Evolutionary conservation across 2,888 invertebrate genomes (phyloP).

Genomic region (Panzeria rudis): DNA sequence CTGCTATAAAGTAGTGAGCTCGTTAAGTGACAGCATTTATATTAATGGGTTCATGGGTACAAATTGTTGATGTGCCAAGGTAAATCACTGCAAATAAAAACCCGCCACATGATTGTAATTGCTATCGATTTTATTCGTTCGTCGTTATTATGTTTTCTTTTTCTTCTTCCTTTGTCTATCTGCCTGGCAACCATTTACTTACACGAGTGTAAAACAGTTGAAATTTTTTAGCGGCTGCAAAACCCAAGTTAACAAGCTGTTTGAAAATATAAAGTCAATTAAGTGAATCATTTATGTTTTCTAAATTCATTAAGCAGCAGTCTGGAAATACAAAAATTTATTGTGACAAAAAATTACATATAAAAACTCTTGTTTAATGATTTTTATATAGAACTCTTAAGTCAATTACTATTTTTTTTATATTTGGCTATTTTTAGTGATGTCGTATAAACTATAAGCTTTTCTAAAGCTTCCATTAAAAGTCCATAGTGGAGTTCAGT

Average conservation of each 20-base stretch:
- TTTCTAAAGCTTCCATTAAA: conserved; percentile 35
- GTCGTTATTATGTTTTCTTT: background rate
- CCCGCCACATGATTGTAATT: conserved; percentile 27
- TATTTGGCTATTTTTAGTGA: background rate
- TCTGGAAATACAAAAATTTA: background rate
- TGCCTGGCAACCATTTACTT: background rate
- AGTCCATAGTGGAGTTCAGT: no score
- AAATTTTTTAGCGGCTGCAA: background rate
- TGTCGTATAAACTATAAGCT: background rate
- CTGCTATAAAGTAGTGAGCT: conserved; percentile 1
- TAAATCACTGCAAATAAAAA: conserved; percentile 24
- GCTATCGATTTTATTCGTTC: conserved; percentile 50
- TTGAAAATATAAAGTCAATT: conserved; percentile 27
- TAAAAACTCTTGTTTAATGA: background rate
- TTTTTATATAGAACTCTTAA: background rate
- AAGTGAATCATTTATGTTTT: conserved; percentile 21
- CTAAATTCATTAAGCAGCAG: background rate
- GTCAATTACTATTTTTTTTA: background rate
- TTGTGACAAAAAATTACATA: background rate
- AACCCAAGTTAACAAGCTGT: background rate
- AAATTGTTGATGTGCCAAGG: conserved; percentile 60
- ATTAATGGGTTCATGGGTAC: conserved; percentile 51
- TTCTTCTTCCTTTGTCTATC: background rate
- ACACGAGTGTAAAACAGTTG: background rate
- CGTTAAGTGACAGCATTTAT: conserved; percentile 59